Conservation (phyloP, 1,140 invertebrate genomes). For the Pristionchus pacificus region DNA sequence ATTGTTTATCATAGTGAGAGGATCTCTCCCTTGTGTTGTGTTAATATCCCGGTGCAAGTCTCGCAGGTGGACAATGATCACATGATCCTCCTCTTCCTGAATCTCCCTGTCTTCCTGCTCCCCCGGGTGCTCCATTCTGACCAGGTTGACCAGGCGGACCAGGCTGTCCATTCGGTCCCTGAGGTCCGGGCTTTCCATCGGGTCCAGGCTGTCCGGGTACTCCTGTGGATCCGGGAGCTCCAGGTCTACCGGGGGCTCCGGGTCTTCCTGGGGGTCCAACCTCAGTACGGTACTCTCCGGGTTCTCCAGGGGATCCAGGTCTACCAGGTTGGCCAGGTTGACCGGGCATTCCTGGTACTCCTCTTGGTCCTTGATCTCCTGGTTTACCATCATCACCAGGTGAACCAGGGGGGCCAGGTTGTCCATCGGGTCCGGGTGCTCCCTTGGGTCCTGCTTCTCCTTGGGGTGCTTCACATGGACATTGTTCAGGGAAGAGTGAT, state of each 20-base stretch:
- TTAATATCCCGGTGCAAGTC: slow-evolving; percentile 42
- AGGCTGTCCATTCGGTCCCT: slow-evolving; percentile 30
- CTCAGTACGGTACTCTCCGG: slow-evolving; percentile 33
- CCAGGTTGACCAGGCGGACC: slow-evolving; percentile 32
- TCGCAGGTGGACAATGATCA: slow-evolving; percentile 39
- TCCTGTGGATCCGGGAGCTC: slow-evolving; percentile 38
- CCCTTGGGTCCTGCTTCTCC: slow-evolving; percentile 41
- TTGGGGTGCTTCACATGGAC: slow-evolving; percentile 40
- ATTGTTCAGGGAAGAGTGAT: slow-evolving; percentile 40
- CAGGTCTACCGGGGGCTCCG: slow-evolving; percentile 36
- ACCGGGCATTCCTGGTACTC: slow-evolving; percentile 33
- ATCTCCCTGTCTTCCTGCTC: slow-evolving; percentile 32
- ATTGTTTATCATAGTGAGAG: too few species aligned
- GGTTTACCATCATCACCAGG: slow-evolving; percentile 38
- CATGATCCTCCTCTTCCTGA: slow-evolving; percentile 34
- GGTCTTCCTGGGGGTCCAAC: slow-evolving; percentile 37
- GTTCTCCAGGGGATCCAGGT: slow-evolving; percentile 40
- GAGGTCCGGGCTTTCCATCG: slow-evolving; percentile 30
- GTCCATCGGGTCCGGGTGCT: slow-evolving; percentile 40
- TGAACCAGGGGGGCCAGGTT: slow-evolving; percentile 32
- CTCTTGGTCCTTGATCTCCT: slow-evolving; percentile 40
- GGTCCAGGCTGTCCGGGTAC: slow-evolving; percentile 31
- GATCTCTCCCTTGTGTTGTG: too few species aligned
- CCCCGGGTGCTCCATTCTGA: slow-evolving; percentile 35
- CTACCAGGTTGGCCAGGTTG: slow-evolving; percentile 36